Evolutionary conservation across 1,140 invertebrate species (phyloP), one percentile per base, ranked within the genome.

Genomic region (Lithobius niger): DNA sequence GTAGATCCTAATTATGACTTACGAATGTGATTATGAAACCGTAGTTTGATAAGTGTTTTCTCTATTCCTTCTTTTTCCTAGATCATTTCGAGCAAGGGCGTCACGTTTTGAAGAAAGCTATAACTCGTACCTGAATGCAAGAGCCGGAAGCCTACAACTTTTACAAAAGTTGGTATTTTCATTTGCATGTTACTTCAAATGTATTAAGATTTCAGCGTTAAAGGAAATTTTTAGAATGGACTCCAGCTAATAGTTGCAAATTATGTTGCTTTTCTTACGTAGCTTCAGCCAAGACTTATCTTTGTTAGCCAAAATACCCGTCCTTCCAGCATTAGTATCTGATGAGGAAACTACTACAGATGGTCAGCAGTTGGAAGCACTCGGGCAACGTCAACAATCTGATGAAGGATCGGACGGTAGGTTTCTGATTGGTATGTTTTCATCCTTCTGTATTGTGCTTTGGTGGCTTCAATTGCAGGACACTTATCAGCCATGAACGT

Each of bases 241-340:
- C n/a, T n/a, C n/a, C n/a, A n/a, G n/a, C n/a, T n/a, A n/a, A n/a
- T n/a, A n/a, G n/a, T n/a, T n/a, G n/a, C n/a, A n/a, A n/a, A n/a
- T n/a, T n/a, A n/a, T n/a, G n/a, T n/a, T n/a, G n/a, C n/a, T n/a
- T n/a, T n/a, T n/a, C n/a, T n/a, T n/a, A n/a, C n/a, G n/a, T n/a
- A n/a, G n/a, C n/a, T 85, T 94, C 65, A 76, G 76, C 57, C 71
- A 79, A 49, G 87, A 90, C 65, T 71, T 94, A 56, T 74, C 77
- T 47, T 78, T 82, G 26, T 70, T 95, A 47, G 71, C 79, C 24
- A 83, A 83, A 66, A 91, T 95, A 57, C 89, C 88, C 16, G 78
- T 93, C 59, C 69, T 92, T 43, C 80, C 85, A 1, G 79, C 79
- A n/a, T 69, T 90, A 22, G 74, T 86, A 58, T 67, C 76, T 13